phyloP scores from a whole-genome alignment of 2,113 vertebrate species.

The Heterotis niloticus region DNA sequence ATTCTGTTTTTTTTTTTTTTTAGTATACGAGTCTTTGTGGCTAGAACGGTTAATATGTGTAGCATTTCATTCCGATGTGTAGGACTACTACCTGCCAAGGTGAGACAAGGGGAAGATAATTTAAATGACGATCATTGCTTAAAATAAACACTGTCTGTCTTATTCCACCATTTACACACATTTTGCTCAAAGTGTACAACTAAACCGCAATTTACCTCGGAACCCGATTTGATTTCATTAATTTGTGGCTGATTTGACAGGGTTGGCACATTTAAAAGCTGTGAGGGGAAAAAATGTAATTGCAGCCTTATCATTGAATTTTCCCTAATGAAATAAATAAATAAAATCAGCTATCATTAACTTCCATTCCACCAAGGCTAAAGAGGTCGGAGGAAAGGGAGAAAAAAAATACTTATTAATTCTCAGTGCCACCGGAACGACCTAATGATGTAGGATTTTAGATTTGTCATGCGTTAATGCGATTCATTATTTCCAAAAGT shows the following conservation, averaged over 20 bases:
- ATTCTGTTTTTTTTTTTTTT: background rate
- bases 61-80: background rate
- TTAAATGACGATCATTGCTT: background rate
- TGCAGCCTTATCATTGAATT: conserved; percentile 44
- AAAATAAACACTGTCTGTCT: background rate
- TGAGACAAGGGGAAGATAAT: background rate
- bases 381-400: conserved; percentile 61
- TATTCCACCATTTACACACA: conserved; percentile 19
- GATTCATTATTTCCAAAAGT: conserved; percentile 76
- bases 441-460: conserved; percentile 72
- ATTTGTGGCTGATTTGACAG: conserved; percentile 31
- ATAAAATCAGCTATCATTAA: conserved; percentile 87
- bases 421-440: conserved; percentile 75
- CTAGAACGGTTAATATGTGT: background rate
- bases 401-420: conserved; percentile 63
- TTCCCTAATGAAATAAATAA: conserved; percentile 76
- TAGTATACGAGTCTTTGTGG: background rate
- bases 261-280: conserved; percentile 37
- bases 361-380: conserved; percentile 73
- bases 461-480: conserved; percentile 72
- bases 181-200: conserved; percentile 10
- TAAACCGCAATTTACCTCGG: background rate
- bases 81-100: background rate
- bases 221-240: conserved; percentile 18
- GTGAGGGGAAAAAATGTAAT: conserved; percentile 33